Evolutionary conservation across 2,888 invertebrate species (phyloP).

Genomic region (Pammene aurita): DNA sequence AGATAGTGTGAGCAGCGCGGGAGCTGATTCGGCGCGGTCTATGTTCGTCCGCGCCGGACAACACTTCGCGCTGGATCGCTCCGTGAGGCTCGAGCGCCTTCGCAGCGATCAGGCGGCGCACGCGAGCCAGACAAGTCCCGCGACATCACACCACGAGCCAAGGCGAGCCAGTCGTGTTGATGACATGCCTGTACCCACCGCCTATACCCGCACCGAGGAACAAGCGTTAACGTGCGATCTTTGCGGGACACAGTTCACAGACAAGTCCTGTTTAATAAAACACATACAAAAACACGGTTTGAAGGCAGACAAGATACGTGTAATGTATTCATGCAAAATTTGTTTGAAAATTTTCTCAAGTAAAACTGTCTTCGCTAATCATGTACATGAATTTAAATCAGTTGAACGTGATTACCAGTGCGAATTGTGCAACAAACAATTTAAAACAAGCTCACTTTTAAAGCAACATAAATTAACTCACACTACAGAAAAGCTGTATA

Average conservation of each 20-base stretch:
- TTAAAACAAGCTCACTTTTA: background rate
- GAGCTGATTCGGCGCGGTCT: background rate
- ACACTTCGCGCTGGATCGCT: background rate
- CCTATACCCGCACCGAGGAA: background rate
- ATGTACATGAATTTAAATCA: too few relatives aligned
- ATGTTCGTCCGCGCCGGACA: background rate
- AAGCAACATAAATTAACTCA: background rate
- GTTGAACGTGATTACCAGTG: background rate
- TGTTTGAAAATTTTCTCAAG: background rate
- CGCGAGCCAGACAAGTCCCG: background rate
- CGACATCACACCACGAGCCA: background rate
- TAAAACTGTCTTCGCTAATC: background rate
- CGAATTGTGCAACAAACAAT: background rate
- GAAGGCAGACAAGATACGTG: background rate
- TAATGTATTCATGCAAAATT: background rate
- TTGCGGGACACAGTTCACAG: background rate
- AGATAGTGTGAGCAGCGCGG: too few relatives aligned
- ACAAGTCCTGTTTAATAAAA: background rate
- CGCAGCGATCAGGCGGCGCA: slow-evolving; percentile 5
- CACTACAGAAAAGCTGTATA: background rate
- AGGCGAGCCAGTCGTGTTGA: background rate
- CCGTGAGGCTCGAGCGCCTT: slow-evolving; percentile 5
- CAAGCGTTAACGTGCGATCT: background rate
- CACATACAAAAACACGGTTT: background rate
- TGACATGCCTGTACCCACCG: background rate